Base-by-base conservation (phyloP, 2,797 vertebrate species). In the Trachops cirrhosus region DNA sequence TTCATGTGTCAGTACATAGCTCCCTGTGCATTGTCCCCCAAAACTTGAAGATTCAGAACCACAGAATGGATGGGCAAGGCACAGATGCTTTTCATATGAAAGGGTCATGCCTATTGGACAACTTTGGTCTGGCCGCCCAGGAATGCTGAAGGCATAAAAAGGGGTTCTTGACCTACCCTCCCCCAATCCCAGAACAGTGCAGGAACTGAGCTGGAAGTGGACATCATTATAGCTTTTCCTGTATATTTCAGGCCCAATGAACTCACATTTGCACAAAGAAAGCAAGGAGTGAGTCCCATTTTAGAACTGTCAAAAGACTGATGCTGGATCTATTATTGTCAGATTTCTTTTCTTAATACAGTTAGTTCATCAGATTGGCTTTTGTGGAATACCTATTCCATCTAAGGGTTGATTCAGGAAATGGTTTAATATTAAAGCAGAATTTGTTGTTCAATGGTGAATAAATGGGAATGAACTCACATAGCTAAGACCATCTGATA, bases 301-400 rank as follows among this genome's bases (percentile, higher is more conserved):
- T 93, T 84, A 79, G 83, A 96, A 84, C 94, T 87, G 92, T 95
- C 95, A 96, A 71, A 96, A 85, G 87, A 37, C 39, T 84, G 80
- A 44, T 18, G 68, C 48, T 74, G 59, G 80, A n/a, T 79, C 90
- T 80, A 57, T 97, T 95, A 74, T 79, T 4, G 0, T 96, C 84
- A 70, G 18, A 75, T 93, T 93, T 89, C 44, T 88, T 71, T 91
- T 88, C 96, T 87, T 48, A 87, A 78, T 95, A 79, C 22, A 44
- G 44, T n/a, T n/a, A 94, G 83, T 92, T 89, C 78, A 87, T 97
- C 0, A 34, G 75, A 85, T 78, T 87, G 91, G 79, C 74, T 93
- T 96, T 93, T 92, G 87, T 77, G 78, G 62, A 80, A 86, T 93
- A 90, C 71, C 71, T 87, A 10, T 90, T 70, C 57, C 26, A 11